Conservation (phyloP, 2,888 invertebrate genomes). For the Chironomus riparius region DNA sequence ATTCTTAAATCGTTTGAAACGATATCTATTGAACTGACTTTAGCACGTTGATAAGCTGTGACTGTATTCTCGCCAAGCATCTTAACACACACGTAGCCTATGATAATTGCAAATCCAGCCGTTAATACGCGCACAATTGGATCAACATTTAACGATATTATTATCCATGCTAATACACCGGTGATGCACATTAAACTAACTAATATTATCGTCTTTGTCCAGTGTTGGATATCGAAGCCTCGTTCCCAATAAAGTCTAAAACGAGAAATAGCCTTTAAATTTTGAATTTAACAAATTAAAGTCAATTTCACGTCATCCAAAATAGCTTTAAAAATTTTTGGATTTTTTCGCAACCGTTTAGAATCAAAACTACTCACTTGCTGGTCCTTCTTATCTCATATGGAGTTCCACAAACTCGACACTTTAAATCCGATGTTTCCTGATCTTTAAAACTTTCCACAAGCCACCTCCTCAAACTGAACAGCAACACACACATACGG, state of each 20-base stretch:
- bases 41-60: slow-evolving; percentile 83
- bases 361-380: slow-evolving; percentile 44
- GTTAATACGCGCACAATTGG: slow-evolving; percentile 67
- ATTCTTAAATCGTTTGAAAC: slow-evolving; percentile 36
- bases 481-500: too few species aligned
- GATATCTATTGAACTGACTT: slow-evolving; percentile 78
- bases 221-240: slow-evolving; percentile 73
- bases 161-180: slow-evolving; percentile 68
- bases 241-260: slow-evolving; percentile 69
- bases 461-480: slow-evolving; percentile 71
- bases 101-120: slow-evolving; percentile 69
- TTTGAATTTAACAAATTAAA: too few species aligned
- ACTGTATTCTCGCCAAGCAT: slow-evolving; percentile 80
- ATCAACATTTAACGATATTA: slow-evolving; percentile 67
- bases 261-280: too few species aligned
- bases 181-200: slow-evolving; percentile 71
- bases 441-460: slow-evolving; percentile 73
- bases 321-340: too few species aligned
- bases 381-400: slow-evolving; percentile 71
- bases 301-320: too few species aligned
- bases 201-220: slow-evolving; percentile 71
- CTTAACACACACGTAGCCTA: slow-evolving; percentile 79
- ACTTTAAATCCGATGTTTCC: slow-evolving; percentile 58
- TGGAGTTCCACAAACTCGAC: slow-evolving; percentile 77
- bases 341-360: too few species aligned